Evolutionary conservation across 2,797 vertebrate genomes (phyloP), one percentile per base, ranked within the genome.

Genomic region (Poecilia velifera): DNA sequence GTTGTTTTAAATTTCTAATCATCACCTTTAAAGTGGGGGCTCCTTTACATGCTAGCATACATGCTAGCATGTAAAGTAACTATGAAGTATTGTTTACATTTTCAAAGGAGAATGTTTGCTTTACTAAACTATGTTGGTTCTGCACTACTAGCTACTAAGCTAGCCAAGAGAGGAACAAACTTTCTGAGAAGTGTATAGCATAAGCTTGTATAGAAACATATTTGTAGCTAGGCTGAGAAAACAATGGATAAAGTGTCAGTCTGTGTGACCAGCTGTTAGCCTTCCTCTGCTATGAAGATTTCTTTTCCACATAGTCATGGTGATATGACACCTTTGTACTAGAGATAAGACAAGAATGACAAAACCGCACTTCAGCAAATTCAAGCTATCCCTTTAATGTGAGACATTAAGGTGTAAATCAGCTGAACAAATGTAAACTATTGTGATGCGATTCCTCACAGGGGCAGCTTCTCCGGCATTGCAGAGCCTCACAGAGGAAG

Each of bases 381-480:
- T 20, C 36, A 70, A 43, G 18, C 16, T 64, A 20, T 13, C 22
- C 8, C 2, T 14, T 43, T 43, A 28, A n/a, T 43, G 0, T 45
- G 36, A 46, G 45, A 28, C 74, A 39, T 68, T 28, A n/a, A 41
- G 22, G 49, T 53, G 34, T 72, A 13, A 78, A 76, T 62, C 36
- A 0, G 28, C 46, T 45, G 13, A 53, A 28, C 28, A 8, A 25
- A 53, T n/a, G 43, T 41, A 14, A 41, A 36, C 55, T 36, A 2
- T 31, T 36, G 36, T 66, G 18, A 39, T 64, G 22, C 72, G 0
- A 31, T 28, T 79, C 16, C 80, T 78, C 87, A 49, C 86, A 94
- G 94, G 82, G 3, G 78, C 85, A 83, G 34, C 31, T 22, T 89
- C 89, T 73, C 85, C 88, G 3, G 59, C 28, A 45, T 78, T 91